phyloP scores from a whole-genome alignment of 2,888 invertebrate genomes.

The Catocala sponsa region DNA sequence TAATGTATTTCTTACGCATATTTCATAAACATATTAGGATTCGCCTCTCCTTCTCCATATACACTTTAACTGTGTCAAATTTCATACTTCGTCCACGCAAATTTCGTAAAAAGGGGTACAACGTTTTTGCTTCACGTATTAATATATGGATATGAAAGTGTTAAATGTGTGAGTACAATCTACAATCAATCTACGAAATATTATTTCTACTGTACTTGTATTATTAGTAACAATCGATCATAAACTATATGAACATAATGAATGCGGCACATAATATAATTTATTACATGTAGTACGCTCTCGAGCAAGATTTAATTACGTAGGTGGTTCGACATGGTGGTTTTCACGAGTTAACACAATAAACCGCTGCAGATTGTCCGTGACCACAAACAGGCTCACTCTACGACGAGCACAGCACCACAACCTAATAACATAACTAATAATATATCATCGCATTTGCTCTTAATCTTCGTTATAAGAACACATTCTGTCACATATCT shows the following conservation, averaged over 20 bases:
- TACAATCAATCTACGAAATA: too few relatives aligned
- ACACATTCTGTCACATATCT: not conserved
- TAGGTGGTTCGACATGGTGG: constrained; percentile 34
- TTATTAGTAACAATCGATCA: too few relatives aligned
- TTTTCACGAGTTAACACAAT: constrained; percentile 49
- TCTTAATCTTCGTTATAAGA: constrained; percentile 26
- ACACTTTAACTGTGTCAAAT: too few relatives aligned
- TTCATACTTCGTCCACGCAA: too few relatives aligned
- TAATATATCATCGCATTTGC: constrained; percentile 39
- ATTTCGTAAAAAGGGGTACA: too few relatives aligned
- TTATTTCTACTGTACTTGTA: too few relatives aligned
- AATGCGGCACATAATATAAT: constrained; percentile 16
- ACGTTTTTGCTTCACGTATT: too few relatives aligned
- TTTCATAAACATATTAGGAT: too few relatives aligned
- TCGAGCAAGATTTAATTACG: constrained; percentile 42
- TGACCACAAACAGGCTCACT: constrained; percentile 51
- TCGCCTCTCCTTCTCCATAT: too few relatives aligned
- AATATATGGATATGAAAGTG: too few relatives aligned
- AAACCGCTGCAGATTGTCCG: constrained; percentile 37
- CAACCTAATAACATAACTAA: constrained; percentile 37
- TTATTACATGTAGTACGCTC: constrained; percentile 21
- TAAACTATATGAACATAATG: constrained; percentile 16
- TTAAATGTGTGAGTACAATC: too few relatives aligned
- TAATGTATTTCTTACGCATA: too few relatives aligned
- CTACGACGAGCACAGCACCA: constrained; percentile 48